phyloP scores from a whole-genome alignment of 2,797 vertebrate genomes.

The Anguilla megastoma region DNA sequence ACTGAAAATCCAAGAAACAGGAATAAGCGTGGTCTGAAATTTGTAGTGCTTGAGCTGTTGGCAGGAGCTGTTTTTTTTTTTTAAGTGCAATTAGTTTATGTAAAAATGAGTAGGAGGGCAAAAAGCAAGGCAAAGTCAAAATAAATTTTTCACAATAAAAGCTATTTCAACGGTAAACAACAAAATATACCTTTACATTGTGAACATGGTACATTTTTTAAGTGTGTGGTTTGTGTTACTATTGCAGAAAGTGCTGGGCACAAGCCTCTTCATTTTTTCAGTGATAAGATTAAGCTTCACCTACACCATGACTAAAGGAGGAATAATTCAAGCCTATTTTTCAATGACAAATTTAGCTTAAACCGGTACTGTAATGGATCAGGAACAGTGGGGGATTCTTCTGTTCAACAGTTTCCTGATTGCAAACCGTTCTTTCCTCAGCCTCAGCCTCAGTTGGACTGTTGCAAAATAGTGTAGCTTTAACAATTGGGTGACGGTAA shows the following conservation, averaged over 20 bases:
- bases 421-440: background rate
- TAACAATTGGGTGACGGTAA: conserved; percentile 33
- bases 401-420: background rate
- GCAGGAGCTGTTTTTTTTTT: no score
- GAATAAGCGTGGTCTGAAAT: background rate
- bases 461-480: conserved; percentile 30
- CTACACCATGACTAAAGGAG: background rate
- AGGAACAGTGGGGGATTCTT: background rate
- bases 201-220: background rate
- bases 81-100: no score
- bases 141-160: background rate
- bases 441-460: background rate
- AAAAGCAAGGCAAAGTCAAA: no score
- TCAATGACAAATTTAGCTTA: background rate
- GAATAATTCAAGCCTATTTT: background rate
- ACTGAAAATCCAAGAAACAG: no score
- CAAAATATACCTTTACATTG: no score
- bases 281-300: background rate
- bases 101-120: no score
- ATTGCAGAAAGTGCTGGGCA: background rate
- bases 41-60: background rate
- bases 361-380: background rate
- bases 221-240: background rate
- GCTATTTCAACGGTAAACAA: no score
- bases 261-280: background rate